phyloP scores from a whole-genome alignment of 2,888 invertebrate species.

The Drosophila villosipedis region DNA sequence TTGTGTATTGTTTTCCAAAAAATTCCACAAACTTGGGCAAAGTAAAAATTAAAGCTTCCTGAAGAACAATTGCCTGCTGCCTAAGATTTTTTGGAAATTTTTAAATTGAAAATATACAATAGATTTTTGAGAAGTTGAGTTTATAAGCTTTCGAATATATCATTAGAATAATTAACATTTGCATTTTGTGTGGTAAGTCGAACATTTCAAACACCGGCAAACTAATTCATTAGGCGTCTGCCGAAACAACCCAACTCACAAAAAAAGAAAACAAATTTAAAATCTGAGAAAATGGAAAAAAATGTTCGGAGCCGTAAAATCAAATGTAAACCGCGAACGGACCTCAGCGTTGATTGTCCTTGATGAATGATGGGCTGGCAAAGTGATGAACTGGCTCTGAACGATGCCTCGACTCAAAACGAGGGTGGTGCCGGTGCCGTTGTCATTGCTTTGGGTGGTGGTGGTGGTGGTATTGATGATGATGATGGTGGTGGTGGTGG shows the following conservation, averaged over 20 bases:
- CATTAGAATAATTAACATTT: constrained; percentile 51
- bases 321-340: constrained; percentile 61
- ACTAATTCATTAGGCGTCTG: constrained; percentile 50
- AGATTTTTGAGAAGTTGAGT: background rate
- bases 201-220: constrained; percentile 15
- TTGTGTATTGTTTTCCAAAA: background rate
- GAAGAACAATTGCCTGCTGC: background rate
- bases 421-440: background rate
- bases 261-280: constrained; percentile 7
- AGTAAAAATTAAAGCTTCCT: background rate
- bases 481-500: constrained; percentile 8
- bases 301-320: constrained; percentile 43
- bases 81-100: background rate
- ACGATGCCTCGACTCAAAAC: constrained; percentile 27
- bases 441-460: background rate
- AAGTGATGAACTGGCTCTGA: constrained; percentile 28
- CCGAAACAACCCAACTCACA: background rate
- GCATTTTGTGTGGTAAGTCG: background rate
- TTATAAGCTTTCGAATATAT: background rate
- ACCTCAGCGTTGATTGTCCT: constrained; percentile 58
- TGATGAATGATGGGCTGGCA: constrained; percentile 67
- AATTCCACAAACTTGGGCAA: background rate
- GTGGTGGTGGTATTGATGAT: constrained; percentile 2
- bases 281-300: constrained; percentile 16
- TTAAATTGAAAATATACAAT: background rate